Conservation (phyloP, 2,113 vertebrate species). For the Cyanistes caeruleus region DNA sequence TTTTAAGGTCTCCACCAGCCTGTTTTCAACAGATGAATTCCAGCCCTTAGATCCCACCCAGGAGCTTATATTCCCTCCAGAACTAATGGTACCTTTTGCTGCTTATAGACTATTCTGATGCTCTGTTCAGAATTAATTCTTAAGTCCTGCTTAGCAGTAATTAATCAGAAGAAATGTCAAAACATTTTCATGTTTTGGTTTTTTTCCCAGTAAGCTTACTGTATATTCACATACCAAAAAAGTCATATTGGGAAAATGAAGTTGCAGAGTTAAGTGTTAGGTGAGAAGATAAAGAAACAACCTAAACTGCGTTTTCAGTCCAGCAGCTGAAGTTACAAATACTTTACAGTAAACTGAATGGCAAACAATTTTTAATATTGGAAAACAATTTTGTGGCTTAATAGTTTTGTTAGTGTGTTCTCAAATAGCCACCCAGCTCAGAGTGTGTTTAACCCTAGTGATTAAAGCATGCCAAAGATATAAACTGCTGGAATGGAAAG, state of each 20-base stretch:
- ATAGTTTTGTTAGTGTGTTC: not conserved
- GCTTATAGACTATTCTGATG: not conserved
- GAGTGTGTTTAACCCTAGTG: not conserved
- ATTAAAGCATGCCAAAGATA: not conserved
- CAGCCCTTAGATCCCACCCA: constrained; percentile 82
- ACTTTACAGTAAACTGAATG: not conserved
- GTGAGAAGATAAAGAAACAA: not conserved
- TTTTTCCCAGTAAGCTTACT: not conserved
- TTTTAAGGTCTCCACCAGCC: constrained; percentile 38
- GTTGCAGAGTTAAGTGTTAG: not conserved
- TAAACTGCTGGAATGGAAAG: not conserved
- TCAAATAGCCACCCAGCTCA: not conserved
- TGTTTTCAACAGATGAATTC: constrained; percentile 76
- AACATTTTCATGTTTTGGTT: not conserved
- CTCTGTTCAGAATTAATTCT: not conserved
- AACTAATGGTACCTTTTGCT: constrained; percentile 75
- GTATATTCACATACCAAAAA: not conserved
- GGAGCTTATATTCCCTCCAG: constrained; percentile 85
- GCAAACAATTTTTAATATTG: not conserved
- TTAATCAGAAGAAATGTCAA: not conserved
- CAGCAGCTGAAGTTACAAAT: not conserved
- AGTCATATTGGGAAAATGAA: not conserved
- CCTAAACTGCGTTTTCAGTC: not conserved
- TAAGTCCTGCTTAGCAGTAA: not conserved
- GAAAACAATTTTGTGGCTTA: not conserved